Evolutionary conservation across 2,113 vertebrate species (phyloP).

Genomic region (Ascaphus truei): DNA sequence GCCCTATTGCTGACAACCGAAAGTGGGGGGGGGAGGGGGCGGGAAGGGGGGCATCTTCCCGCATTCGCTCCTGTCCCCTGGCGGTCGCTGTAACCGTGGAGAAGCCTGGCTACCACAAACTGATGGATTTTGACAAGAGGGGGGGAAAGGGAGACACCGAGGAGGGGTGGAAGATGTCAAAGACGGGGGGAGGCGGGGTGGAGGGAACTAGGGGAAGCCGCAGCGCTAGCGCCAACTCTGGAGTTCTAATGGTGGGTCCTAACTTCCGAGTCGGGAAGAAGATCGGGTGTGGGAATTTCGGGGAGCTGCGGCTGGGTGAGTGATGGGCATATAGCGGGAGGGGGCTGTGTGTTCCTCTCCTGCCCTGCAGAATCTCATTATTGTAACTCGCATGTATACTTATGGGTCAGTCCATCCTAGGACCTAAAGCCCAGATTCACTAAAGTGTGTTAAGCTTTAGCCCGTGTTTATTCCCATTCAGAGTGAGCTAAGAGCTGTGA

Average conservation of each 20-base stretch:
- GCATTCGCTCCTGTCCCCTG: slow-evolving; percentile 44
- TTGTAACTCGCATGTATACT: too few relatives aligned
- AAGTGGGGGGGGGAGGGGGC: not conserved
- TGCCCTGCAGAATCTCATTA: too few relatives aligned
- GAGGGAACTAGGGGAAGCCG: slow-evolving; percentile 69
- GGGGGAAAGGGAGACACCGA: slow-evolving; percentile 88
- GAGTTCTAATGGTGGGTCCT: slow-evolving; percentile 94
- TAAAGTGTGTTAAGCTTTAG: too few relatives aligned
- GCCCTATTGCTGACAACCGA: not conserved
- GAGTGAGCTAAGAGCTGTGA: too few relatives aligned
- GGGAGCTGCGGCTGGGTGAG: slow-evolving; percentile 91
- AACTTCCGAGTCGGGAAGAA: slow-evolving; percentile 97
- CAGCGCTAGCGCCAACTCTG: slow-evolving; percentile 76
- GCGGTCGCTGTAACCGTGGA: slow-evolving; percentile 96
- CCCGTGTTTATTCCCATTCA: too few relatives aligned
- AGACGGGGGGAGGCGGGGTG: slow-evolving; percentile 56
- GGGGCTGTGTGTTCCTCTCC: too few relatives aligned
- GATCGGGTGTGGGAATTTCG: slow-evolving; percentile 94
- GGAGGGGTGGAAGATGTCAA: slow-evolving; percentile 87
- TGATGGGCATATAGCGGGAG: too few relatives aligned
- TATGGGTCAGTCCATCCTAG: too few relatives aligned
- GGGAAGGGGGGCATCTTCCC: not conserved
- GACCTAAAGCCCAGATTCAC: too few relatives aligned
- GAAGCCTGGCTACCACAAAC: slow-evolving; percentile 99
- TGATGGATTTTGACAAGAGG: slow-evolving; percentile 99